These are phyloP conservation scores for Amblyopsis hoosieri DNA, from an alignment of 2,797 vertebrate species.

Conservation along the genomic window DNA sequence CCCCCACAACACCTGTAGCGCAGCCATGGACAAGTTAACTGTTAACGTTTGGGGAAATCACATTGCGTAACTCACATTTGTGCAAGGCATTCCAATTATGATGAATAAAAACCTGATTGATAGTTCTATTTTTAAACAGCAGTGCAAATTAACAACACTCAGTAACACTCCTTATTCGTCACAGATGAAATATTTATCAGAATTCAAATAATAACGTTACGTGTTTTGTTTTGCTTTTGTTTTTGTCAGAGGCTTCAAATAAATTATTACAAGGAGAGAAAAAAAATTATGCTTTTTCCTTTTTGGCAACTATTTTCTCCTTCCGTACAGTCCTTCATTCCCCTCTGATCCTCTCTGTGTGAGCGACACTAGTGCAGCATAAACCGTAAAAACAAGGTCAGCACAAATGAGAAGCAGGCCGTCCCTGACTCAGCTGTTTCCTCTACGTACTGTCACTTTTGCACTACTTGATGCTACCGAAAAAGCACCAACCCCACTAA, in stretches of 20 bases:
- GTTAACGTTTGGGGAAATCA: constrained; percentile 10
- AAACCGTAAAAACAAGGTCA: constrained; percentile 55
- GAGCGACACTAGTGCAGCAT: constrained; percentile 55
- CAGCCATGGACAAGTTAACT: constrained; percentile 38
- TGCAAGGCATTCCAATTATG: constrained; percentile 15
- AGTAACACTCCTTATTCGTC: constrained; percentile 30
- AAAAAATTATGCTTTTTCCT: not conserved
- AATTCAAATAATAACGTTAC: constrained; percentile 27
- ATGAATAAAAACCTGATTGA: constrained; percentile 46
- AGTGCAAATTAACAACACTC: constrained; percentile 19
- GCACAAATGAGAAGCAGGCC: constrained; percentile 71
- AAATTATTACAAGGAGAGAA: not conserved
- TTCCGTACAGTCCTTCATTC: not conserved
- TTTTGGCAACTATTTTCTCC: not conserved
- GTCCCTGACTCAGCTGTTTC: constrained; percentile 63
- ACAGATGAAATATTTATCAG: constrained; percentile 34
- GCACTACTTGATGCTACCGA: constrained; percentile 42
- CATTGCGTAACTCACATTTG: constrained; percentile 22
- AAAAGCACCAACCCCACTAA: constrained; percentile 56
- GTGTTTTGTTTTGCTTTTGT: constrained; percentile 10
- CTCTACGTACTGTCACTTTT: constrained; percentile 61
- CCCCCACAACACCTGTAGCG: constrained; percentile 36
- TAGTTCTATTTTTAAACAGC: constrained; percentile 33
- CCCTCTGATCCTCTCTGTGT: constrained; percentile 10
- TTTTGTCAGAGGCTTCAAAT: not conserved